Base-by-base conservation (phyloP, 1,140 invertebrate species). In the Anastrepha obliqua region DNA sequence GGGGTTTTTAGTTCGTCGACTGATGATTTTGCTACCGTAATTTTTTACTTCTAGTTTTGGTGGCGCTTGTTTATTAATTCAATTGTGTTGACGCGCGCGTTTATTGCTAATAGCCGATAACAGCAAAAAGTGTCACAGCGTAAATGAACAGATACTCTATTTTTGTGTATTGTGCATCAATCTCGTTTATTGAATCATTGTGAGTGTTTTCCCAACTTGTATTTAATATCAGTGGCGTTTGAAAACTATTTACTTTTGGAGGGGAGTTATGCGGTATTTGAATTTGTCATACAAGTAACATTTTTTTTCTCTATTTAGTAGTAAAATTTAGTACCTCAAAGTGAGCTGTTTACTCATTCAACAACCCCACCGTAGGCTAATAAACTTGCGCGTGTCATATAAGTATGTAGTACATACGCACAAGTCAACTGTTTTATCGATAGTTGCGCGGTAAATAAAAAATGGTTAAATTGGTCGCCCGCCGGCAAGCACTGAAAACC, bases 1-100 rank as follows among this genome's bases (percentile, higher is more conserved):
- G 91, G 20, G 67, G 44, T 42, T 65, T 51, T 59, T 60, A 20
- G 15, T n/a, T 78, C 58, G 55, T 60, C 17, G 11, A 65, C 8
- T 9, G 39, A 9, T 42, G 44, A 3, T 11, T 5, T 67, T 85
- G 17, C 67, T 64, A 42, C 15, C 17, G 20, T 39, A 39, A n/a
- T 86, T 64, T 15, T 8, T 64, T 67, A 42, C 8, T 47, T 9
- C n/a, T 13, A 85, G 20, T 86, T 87, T 74, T 70, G 55, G 47
- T 87, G 64, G n/a, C n/a, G n/a, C n/a, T 42, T 87, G 74, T 55
- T 55, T 51, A 20, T n/a, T 55, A 81, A 81, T 81, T 81, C 44
- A 81, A 58, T 81, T 81, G 74, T 17, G 9, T 81, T 81, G 44
- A 58, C 74, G 20, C 15, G 20, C 15, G 47, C 74, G 47, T 55